Conservation (phyloP, 1,140 invertebrate species). For the Telenomus remus region DNA sequence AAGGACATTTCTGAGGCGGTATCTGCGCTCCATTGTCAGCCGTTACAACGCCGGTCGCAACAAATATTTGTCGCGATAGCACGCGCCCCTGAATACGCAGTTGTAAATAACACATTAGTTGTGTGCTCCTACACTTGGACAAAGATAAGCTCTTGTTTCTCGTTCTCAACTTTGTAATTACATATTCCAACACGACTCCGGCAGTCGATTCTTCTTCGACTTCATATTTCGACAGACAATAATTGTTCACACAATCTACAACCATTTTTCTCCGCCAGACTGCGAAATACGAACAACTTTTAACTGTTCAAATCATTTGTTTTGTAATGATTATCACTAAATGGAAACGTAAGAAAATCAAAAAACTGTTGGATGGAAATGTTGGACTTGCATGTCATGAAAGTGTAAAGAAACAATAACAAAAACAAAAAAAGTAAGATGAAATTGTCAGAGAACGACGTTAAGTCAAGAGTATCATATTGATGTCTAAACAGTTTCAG, state of each 20-base stretch:
- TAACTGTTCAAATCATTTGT: no score
- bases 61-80: constrained; percentile 46
- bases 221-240: no score
- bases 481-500: constrained; percentile 1
- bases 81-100: constrained; percentile 25
- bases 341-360: no score
- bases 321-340: no score
- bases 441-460: no score
- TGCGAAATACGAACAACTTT: no score
- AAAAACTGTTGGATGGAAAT: no score
- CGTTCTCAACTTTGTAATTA: constrained; percentile 43
- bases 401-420: no score
- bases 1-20: constrained; percentile 41
- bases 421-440: no score
- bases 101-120: constrained; percentile 44
- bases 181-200: constrained; percentile 11
- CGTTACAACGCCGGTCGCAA: constrained; percentile 25
- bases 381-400: no score
- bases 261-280: no score
- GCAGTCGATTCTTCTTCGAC: background rate
- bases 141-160: constrained; percentile 37
- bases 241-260: no score
- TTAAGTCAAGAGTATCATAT: background rate
- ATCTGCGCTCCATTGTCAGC: constrained; percentile 22
- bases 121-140: constrained; percentile 25